Conservation (phyloP, 2,888 invertebrate genomes). For the Molorchus minor region DNA sequence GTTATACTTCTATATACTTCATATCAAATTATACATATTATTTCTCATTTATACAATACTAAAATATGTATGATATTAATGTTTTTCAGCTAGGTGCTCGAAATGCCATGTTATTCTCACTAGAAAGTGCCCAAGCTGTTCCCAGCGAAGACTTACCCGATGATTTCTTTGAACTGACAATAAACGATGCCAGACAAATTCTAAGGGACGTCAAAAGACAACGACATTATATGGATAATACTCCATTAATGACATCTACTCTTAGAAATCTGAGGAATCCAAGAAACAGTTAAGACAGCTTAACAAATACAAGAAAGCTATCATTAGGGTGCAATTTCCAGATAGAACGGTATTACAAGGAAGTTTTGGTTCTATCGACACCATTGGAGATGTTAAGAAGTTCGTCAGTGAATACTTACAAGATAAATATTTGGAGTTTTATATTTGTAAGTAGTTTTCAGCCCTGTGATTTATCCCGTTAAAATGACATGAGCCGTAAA, state of each 20-base stretch:
- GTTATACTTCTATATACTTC: no score
- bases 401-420: constrained; percentile 79
- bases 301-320: constrained; percentile 76
- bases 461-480: no score
- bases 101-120: constrained; percentile 78
- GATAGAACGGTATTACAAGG: constrained; percentile 88
- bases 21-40: no score
- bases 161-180: constrained; percentile 87
- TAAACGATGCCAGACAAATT: constrained; percentile 81
- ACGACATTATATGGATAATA: constrained; percentile 73
- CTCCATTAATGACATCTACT: constrained; percentile 75
- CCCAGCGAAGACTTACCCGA: constrained; percentile 81
- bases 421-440: constrained; percentile 73
- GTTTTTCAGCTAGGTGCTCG: constrained; percentile 74
- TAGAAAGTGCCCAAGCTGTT: constrained; percentile 69
- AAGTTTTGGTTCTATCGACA: constrained; percentile 81
- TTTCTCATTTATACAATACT: not conserved
- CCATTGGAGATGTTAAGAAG: constrained; percentile 73
- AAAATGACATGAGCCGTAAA: no score
- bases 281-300: constrained; percentile 68
- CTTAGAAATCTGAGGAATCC: constrained; percentile 70
- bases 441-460: constrained; percentile 75
- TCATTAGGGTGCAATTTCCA: constrained; percentile 88
- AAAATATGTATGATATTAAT: no score
- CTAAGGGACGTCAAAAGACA: constrained; percentile 77